Conservation (phyloP, 2,888 invertebrate genomes). For the Drosophila acutilabella region DNA sequence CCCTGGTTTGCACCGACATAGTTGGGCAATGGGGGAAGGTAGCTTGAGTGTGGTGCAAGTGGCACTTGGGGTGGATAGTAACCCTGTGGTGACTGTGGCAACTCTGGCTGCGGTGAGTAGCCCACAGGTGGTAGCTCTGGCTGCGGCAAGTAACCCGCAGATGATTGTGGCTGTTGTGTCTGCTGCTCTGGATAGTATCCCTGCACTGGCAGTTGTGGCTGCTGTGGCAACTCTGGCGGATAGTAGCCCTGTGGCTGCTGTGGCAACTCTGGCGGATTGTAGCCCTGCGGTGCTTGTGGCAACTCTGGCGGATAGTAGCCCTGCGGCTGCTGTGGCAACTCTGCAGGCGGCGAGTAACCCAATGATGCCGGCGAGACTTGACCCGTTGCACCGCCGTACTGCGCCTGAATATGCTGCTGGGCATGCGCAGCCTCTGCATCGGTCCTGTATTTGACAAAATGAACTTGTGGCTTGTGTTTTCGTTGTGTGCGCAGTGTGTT, state of each 20-base stretch:
- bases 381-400: slow-evolving; percentile 52
- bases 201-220: slow-evolving; percentile 11
- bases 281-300: slow-evolving; percentile 38
- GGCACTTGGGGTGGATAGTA: slow-evolving; percentile 10
- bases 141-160: background rate
- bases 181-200: background rate
- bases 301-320: slow-evolving; percentile 2
- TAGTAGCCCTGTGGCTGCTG: slow-evolving; percentile 1
- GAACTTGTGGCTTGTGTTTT: slow-evolving; percentile 71
- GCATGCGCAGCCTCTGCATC: slow-evolving; percentile 75
- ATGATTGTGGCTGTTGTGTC: background rate
- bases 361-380: slow-evolving; percentile 21
- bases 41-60: slow-evolving; percentile 8
- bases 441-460: slow-evolving; percentile 80
- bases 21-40: slow-evolving; percentile 47
- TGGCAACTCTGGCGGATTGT: slow-evolving; percentile 22
- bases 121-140: background rate
- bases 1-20: slow-evolving; percentile 39
- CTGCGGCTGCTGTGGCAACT: slow-evolving; percentile 5
- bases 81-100: background rate
- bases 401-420: slow-evolving; percentile 74
- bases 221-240: slow-evolving; percentile 3
- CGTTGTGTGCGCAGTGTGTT: slow-evolving; percentile 49
- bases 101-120: background rate
- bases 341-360: slow-evolving; percentile 46